Percentiles rank a stretch among this genome's conserved stretches.
Evolutionary conservation across 2,113 vertebrate species (phyloP).

Genomic region (Chaenogobius annularis): DNA sequence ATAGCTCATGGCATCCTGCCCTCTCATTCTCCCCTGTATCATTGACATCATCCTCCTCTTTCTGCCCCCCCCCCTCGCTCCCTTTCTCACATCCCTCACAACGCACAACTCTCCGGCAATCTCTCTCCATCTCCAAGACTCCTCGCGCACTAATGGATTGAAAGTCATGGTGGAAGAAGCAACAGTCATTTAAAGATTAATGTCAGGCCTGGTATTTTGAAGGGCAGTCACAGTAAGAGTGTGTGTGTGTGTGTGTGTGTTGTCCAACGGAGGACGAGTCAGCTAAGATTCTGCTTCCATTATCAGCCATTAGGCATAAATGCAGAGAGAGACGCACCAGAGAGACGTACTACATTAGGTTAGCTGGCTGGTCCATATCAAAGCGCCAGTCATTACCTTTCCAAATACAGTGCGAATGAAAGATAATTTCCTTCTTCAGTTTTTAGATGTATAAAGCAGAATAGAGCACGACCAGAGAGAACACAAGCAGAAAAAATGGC

Average conservation of each 20-base stretch:
- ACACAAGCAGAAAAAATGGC: too few relatives aligned
- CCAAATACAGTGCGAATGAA: conserved; percentile 17
- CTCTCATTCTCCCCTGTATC: conserved; percentile 59
- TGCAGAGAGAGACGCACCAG: conserved; percentile 27
- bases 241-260: conserved; percentile 16
- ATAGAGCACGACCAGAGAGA: too few relatives aligned
- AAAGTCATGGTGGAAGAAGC: conserved; percentile 72
- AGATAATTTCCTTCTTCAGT: neutral
- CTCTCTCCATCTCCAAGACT: conserved; percentile 65
- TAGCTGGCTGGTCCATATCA: conserved; percentile 53
- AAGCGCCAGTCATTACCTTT: conserved; percentile 37
- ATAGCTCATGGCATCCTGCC: conserved; percentile 29
- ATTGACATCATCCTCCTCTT: conserved; percentile 67
- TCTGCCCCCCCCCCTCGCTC: conserved; percentile 20
- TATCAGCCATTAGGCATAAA: conserved; percentile 66
- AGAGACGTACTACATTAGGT: conserved; percentile 24
- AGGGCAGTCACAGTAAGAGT: conserved; percentile 57
- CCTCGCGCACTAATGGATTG: conserved; percentile 71
- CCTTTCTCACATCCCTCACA: neutral
- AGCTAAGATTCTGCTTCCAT: conserved; percentile 70
- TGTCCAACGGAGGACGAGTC: conserved; percentile 45
- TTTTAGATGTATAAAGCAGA: too few relatives aligned
- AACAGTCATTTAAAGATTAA: conserved; percentile 80
- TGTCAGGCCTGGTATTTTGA: conserved; percentile 72
- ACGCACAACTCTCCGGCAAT: conserved; percentile 49